Evolutionary conservation across 2,113 vertebrate species (phyloP).

Genomic region (Tetrao urogallus): DNA sequence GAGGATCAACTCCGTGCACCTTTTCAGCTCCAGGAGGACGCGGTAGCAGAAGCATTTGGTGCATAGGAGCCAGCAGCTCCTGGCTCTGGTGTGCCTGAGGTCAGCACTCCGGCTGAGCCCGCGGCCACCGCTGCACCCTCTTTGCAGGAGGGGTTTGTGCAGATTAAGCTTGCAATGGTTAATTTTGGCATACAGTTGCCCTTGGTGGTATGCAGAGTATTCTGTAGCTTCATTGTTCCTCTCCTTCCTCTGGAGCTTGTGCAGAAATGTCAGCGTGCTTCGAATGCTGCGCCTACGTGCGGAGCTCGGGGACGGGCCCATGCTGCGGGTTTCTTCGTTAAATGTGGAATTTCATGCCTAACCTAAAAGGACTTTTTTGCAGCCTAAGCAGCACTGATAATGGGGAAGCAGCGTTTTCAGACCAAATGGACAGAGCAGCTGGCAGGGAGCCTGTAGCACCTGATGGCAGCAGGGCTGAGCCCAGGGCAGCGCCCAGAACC

Average conservation of each 20-base stretch:
- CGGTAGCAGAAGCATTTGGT: rapidly evolving
- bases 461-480: too few relatives aligned
- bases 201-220: slow-evolving; percentile 55
- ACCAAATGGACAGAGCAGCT: rapidly evolving
- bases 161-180: slow-evolving; percentile 33
- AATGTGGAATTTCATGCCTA: background rate
- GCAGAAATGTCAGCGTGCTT: slow-evolving; percentile 47
- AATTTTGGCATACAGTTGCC: slow-evolving; percentile 60
- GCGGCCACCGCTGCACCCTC: background rate
- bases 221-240: slow-evolving; percentile 59
- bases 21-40: rapidly evolving
- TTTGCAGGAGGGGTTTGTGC: background rate
- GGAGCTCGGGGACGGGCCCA: background rate
- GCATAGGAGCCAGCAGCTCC: rapidly evolving
- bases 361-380: background rate
- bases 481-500: background rate
- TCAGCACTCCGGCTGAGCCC: background rate
- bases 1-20: rapidly evolving
- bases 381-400: background rate
- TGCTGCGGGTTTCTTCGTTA: background rate
- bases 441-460: too few relatives aligned
- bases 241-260: slow-evolving; percentile 35
- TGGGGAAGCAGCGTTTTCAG: background rate
- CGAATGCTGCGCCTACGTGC: background rate
- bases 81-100: rapidly evolving